Percentiles rank a stretch among this genome's conserved stretches.
Conservation (phyloP, 37 sponge, comb jelly and placozoan species). For the Tethya wilhelma region DNA sequence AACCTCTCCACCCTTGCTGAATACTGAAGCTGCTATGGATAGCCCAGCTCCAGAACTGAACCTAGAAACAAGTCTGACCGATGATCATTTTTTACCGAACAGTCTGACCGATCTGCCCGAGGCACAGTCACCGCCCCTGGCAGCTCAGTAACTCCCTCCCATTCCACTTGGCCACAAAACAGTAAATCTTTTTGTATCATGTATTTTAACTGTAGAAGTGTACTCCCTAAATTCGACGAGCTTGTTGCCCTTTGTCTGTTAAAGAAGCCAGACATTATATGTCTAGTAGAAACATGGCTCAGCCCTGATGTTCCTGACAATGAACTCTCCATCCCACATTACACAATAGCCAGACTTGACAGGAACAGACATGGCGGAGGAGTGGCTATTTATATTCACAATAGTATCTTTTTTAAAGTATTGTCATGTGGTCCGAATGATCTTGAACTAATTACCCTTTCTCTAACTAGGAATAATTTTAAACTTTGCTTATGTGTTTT, state of each 20-base stretch:
- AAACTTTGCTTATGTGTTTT: constrained; percentile 18
- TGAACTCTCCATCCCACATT: constrained; percentile 1
- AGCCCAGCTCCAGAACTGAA: too few relatives aligned
- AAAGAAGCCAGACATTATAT: constrained; percentile 9
- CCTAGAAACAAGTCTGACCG: too few relatives aligned
- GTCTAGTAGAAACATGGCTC: constrained; percentile 28
- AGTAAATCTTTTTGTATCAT: constrained; percentile 2
- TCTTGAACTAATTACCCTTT: neutral
- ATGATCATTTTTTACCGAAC: too few relatives aligned
- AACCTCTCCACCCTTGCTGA: too few relatives aligned
- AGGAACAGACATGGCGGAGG: constrained; percentile 28
- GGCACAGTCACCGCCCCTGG: too few relatives aligned
- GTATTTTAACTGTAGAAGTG: constrained; percentile 14
- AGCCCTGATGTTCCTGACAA: neutral
- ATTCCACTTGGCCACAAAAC: neutral
- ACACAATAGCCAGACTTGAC: constrained; percentile 8
- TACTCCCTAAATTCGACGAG: constrained; percentile 25
- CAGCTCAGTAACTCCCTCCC: neutral
- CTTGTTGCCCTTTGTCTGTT: constrained; percentile 6
- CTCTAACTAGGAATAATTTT: neutral
- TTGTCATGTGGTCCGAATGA: neutral
- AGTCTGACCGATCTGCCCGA: too few relatives aligned
- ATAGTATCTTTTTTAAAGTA: neutral
- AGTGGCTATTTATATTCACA: constrained; percentile 5
- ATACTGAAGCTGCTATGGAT: too few relatives aligned